Evolutionary conservation across 2,888 invertebrate genomes (phyloP).

Genomic region (Helicoverpa assulta): DNA sequence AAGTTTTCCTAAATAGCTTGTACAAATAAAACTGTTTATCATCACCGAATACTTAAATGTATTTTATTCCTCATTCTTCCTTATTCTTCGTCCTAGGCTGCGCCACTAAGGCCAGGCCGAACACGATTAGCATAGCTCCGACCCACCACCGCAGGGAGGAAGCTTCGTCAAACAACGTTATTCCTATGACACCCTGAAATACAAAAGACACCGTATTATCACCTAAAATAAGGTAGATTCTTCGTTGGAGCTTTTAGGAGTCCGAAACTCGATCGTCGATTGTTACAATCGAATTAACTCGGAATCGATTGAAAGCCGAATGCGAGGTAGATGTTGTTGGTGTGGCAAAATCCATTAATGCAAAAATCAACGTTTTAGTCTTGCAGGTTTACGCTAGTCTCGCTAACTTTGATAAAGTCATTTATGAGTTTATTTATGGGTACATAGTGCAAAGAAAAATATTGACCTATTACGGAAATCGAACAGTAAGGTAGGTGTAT

Average conservation of each 20-base stretch:
- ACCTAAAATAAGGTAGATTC: neutral
- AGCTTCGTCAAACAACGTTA: constrained; percentile 92
- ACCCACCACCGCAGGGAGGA: constrained; percentile 93
- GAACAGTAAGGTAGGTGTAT: no score
- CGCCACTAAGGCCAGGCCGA: constrained; percentile 92
- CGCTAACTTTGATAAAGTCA: no score
- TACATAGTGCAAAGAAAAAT: neutral
- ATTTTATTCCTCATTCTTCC: constrained; percentile 56
- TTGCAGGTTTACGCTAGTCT: no score
- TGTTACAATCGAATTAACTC: constrained; percentile 2
- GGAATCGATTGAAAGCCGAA: neutral
- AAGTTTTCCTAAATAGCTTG: no score
- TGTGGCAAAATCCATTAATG: neutral
- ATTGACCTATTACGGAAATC: neutral
- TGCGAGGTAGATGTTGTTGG: neutral
- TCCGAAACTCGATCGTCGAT: neutral
- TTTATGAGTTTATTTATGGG: neutral
- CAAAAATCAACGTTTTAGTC: neutral
- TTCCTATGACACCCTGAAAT: constrained; percentile 93
- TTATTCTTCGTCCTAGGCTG: constrained; percentile 71
- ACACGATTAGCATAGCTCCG: constrained; percentile 92
- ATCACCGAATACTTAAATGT: neutral
- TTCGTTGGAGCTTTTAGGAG: neutral
- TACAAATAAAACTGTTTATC: no score
- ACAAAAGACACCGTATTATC: constrained; percentile 11